A percentile compares a stretch with the other conserved stretches of the same genome.
phyloP scores from a whole-genome alignment of 2,797 vertebrate species.

The Gymnopithys bicolor region DNA sequence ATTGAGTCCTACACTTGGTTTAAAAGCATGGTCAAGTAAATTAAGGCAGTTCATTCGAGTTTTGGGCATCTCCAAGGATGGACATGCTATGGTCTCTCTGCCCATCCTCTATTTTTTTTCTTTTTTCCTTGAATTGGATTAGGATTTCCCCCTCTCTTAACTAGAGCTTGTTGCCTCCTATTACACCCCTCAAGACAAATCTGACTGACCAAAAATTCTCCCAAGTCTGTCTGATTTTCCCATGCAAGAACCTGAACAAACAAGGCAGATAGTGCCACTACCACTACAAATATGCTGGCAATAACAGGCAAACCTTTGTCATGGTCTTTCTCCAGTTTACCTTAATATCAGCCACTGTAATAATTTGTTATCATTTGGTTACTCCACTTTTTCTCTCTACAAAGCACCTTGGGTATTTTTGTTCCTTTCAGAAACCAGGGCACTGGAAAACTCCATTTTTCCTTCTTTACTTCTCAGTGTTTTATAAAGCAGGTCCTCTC shows the following conservation, averaged over 20 bases:
- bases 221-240: background rate
- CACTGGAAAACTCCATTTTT: background rate
- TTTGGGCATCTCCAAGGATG: background rate
- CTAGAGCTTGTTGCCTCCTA: background rate
- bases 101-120: rapidly evolving
- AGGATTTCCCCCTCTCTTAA: background rate
- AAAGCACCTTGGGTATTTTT: background rate
- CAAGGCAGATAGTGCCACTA: background rate
- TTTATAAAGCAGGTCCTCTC: background rate
- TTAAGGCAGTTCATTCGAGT: background rate
- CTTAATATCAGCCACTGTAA: background rate
- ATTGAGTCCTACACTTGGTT: background rate
- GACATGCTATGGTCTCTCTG: background rate
- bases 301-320: background rate
- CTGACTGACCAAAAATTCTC: background rate
- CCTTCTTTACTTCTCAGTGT: background rate
- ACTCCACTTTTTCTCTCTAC: background rate
- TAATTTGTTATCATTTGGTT: background rate
- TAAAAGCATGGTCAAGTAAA: background rate
- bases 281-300: background rate
- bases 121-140: background rate
- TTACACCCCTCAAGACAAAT: rapidly evolving
- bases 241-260: background rate
- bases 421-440: background rate
- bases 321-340: background rate